Evolutionary conservation across 1,140 invertebrate genomes (phyloP), one percentile per base, ranked within the genome.

Genomic region (Leptopilina boulardi): DNA sequence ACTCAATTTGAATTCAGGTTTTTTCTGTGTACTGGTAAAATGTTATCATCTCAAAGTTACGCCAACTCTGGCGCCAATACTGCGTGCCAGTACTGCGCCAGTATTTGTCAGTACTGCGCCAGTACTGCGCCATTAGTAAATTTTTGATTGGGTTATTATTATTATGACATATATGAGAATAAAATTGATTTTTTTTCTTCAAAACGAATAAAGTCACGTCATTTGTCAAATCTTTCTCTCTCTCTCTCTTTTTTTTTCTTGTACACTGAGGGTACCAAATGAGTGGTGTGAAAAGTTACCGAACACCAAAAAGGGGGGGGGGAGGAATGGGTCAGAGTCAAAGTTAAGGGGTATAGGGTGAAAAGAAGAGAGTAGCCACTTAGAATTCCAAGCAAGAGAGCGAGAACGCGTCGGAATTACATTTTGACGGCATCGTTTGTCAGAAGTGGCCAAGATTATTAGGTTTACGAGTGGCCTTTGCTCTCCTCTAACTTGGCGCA

Each of bases 371-470:
- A 79, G 71, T 11, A 75, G 84, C 82, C 85, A 87, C 84, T 88
- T 87, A 83, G 84, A 86, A 88, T 87, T 87, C 87, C 76, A 77
- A 77, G 54, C 81, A 81, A 78, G 74, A 81, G 73, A 82, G 82
- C 78, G 80, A 80, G 81, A 88, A 83, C 83, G 80, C 85, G 83
- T 79, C 82, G 87, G 85, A 88, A 88, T 89, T 88, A 89, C 88
- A 88, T 89, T 88, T 88, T 88, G 87, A 88, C 87, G 88, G 87
- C 79, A 86, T 87, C 88, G 85, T 89, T 89, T 89, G 86, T 89
- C 86, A 89, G 82, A 83, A 89, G 87, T 86, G 85, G 86, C 84
- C 85, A 81, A 86, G 88, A 89, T 89, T 88, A 89, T 89, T 88
- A 87, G 87, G 87, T 89, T 89, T 87, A 87, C 85, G 87, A 88